phyloP scores from a whole-genome alignment of 2,888 invertebrate species.

The Portevinia maculata region DNA sequence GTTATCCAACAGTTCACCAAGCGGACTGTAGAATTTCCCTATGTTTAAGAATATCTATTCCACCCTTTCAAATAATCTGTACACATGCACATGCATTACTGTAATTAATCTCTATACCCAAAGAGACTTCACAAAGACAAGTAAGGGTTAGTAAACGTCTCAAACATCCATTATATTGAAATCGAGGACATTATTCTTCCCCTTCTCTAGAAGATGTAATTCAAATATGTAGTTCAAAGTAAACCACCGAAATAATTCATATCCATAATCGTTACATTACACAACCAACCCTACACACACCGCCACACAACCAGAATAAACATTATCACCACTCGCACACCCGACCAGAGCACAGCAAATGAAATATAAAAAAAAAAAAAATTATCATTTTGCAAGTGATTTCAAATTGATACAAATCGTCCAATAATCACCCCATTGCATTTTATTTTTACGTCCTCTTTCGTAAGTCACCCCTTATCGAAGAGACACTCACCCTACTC shows the following conservation, averaged over 20 bases:
- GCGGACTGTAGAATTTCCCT: too few species aligned
- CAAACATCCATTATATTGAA: constrained; percentile 15
- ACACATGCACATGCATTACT: not conserved
- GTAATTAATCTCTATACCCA: not conserved
- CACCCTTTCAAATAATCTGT: too few species aligned
- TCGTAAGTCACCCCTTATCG: constrained; percentile 27
- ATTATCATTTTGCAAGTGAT: constrained; percentile 74
- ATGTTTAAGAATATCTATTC: too few species aligned
- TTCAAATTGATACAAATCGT: constrained; percentile 82
- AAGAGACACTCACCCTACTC: constrained; percentile 1
- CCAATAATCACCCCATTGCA: constrained; percentile 81
- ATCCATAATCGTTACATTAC: constrained; percentile 39
- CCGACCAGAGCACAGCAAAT: constrained; percentile 14
- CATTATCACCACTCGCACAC: not conserved
- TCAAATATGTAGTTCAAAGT: constrained; percentile 19
- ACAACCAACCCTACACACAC: constrained; percentile 24
- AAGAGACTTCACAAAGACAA: constrained; percentile 3
- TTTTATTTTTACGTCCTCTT: constrained; percentile 77
- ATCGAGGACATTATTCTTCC: not conserved
- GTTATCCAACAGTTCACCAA: too few species aligned
- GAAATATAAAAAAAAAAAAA: constrained; percentile 43
- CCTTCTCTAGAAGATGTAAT: too few species aligned
- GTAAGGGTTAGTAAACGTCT: not conserved
- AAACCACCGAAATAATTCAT: constrained; percentile 20
- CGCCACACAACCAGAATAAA: constrained; percentile 5